phyloP scores from a whole-genome alignment of 2,888 invertebrate genomes.

The Mesorhabditis sp. region DNA sequence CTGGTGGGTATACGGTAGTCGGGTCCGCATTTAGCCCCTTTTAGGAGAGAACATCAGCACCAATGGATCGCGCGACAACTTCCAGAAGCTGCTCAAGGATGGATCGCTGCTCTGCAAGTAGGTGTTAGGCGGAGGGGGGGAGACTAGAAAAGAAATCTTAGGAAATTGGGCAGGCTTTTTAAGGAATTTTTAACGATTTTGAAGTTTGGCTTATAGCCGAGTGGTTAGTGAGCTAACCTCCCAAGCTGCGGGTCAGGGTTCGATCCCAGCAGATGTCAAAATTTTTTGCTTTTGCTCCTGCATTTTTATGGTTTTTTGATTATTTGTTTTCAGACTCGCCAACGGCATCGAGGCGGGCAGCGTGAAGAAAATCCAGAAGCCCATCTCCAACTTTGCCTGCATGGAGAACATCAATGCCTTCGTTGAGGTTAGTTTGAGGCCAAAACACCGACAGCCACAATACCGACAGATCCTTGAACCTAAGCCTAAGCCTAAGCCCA shows the following conservation, averaged over 20 bases:
- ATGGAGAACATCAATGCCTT: conserved; percentile 98
- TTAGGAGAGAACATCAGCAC: conserved; percentile 71
- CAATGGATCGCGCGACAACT: conserved; percentile 84
- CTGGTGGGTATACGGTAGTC: not conserved
- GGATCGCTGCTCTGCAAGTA: conserved; percentile 86
- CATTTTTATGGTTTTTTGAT: not conserved
- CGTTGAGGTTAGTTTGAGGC: conserved; percentile 64
- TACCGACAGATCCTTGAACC: too few species aligned
- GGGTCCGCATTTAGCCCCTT: conserved; percentile 20
- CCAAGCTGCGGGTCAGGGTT: too few species aligned
- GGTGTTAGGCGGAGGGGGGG: conserved; percentile 13
- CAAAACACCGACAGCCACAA: not conserved
- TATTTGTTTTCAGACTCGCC: conserved; percentile 68
- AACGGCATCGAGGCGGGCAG: conserved; percentile 80
- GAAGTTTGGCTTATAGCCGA: not conserved
- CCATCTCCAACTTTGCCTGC: conserved; percentile 89
- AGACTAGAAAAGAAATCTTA: not conserved
- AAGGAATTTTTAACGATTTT: not conserved
- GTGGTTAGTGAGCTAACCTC: too few species aligned
- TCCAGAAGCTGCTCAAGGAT: conserved; percentile 82
- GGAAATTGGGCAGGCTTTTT: not conserved
- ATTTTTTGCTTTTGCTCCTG: too few species aligned
- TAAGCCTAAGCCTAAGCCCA: too few species aligned
- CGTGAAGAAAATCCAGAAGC: conserved; percentile 86
- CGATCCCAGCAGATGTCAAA: too few species aligned